Evolutionary conservation across 2,797 vertebrate genomes (phyloP).

Genomic region (Trichosurus vulpecula): DNA sequence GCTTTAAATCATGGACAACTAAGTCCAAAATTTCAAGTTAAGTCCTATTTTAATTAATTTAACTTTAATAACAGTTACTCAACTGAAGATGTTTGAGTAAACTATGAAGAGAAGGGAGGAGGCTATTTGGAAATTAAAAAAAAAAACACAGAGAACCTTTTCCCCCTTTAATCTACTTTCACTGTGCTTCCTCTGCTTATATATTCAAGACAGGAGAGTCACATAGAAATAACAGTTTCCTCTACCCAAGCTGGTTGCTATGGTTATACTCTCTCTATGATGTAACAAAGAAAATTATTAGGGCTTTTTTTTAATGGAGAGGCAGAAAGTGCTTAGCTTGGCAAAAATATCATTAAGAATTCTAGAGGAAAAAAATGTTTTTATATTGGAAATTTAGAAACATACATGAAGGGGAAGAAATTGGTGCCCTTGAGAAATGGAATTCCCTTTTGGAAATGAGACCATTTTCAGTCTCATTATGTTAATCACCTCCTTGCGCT

Average conservation of each 20-base stretch:
- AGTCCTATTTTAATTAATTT: conserved; percentile 11
- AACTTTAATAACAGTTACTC: conserved; percentile 52
- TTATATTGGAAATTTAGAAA: conserved; percentile 76
- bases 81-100: conserved; percentile 27
- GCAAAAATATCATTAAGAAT: conserved; percentile 71
- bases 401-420: conserved; percentile 61
- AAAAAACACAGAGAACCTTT: neutral
- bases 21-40: neutral
- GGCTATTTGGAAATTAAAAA: neutral
- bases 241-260: conserved; percentile 70
- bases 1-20: neutral
- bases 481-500: conserved; percentile 55
- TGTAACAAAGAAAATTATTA: conserved; percentile 75
- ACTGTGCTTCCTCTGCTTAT: conserved; percentile 37
- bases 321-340: conserved; percentile 61
- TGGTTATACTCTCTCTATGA: conserved; percentile 72
- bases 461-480: conserved; percentile 65
- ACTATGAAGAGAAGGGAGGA: conserved; percentile 1
- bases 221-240: conserved; percentile 68
- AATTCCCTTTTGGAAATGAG: conserved; percentile 70
- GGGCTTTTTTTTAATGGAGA: conserved; percentile 67
- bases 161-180: conserved; percentile 41
- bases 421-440: conserved; percentile 61
- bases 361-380: conserved; percentile 59
- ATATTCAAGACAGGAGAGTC: conserved; percentile 26